Evolutionary conservation across 2,797 vertebrate genomes (phyloP).

Genomic region (Neomorphus geoffroyi): DNA sequence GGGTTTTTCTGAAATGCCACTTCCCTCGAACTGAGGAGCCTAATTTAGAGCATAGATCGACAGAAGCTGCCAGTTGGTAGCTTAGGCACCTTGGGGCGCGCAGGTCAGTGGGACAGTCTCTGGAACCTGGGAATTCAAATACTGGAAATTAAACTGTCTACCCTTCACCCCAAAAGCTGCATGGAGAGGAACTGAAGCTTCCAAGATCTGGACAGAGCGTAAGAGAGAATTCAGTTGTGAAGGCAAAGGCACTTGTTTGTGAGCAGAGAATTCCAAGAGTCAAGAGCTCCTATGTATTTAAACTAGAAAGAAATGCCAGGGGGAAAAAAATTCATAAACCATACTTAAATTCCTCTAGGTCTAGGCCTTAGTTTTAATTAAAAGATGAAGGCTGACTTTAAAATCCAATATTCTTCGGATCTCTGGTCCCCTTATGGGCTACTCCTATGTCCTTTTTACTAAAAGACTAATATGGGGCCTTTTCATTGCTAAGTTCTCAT

Average conservation of each 20-base stretch:
- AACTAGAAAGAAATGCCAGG: not conserved
- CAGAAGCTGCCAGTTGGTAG: fast-evolving
- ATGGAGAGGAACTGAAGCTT: not conserved
- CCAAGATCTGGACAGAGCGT: fast-evolving
- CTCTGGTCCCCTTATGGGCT: not conserved
- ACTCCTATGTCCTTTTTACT: not conserved
- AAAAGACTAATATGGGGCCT: not conserved
- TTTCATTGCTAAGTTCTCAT: not conserved
- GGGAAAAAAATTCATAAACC: not conserved
- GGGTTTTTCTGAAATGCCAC: not conserved
- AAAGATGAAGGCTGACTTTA: not conserved
- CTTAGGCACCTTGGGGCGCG: fast-evolving
- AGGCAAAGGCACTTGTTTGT: not conserved
- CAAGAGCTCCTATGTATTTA: not conserved
- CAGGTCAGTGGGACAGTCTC: not conserved
- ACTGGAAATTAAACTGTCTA: not conserved
- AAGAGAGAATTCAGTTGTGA: not conserved
- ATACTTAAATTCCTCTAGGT: not conserved
- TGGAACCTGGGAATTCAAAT: not conserved
- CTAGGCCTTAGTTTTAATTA: not conserved
- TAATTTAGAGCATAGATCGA: not conserved
- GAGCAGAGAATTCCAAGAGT: not conserved
- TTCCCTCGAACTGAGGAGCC: not conserved
- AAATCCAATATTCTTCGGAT: not conserved
- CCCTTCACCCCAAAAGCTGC: not conserved